Conservation (phyloP, 2,888 invertebrate genomes). For the Zootermopsis nevadensis region DNA sequence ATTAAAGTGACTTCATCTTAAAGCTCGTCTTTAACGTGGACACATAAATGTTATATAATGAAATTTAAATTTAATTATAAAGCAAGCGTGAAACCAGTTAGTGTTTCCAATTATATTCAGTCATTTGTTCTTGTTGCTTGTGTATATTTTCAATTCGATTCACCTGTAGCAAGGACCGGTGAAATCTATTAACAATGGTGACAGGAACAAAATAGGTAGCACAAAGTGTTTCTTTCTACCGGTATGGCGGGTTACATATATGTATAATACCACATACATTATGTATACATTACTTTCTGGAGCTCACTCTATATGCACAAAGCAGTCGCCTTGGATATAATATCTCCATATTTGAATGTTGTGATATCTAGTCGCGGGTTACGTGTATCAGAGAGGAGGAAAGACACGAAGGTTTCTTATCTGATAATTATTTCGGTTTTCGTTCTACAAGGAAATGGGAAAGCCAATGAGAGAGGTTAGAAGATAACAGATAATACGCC, state of each 20-base stretch:
- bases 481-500: neutral
- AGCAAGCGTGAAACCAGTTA: neutral
- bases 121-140: neutral
- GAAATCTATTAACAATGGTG: conserved; percentile 8
- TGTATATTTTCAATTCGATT: conserved; percentile 11
- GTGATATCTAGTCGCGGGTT: neutral
- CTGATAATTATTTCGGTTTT: conserved; percentile 28
- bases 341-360: conserved; percentile 18
- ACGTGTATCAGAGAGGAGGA: neutral
- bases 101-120: neutral
- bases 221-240: conserved; percentile 5
- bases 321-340: conserved; percentile 1
- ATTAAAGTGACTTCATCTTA: neutral
- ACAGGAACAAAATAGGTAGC: conserved; percentile 11
- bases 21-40: neutral
- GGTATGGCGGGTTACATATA: neutral
- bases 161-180: neutral
- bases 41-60: neutral
- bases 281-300: neutral
- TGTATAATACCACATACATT: neutral
- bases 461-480: neutral
- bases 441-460: neutral
- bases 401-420: neutral
- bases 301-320: neutral
- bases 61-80: neutral